Evolutionary conservation across 2,113 vertebrate species (phyloP), one percentile per base, ranked within the genome.

Genomic region (Bombycilla garrulus): DNA sequence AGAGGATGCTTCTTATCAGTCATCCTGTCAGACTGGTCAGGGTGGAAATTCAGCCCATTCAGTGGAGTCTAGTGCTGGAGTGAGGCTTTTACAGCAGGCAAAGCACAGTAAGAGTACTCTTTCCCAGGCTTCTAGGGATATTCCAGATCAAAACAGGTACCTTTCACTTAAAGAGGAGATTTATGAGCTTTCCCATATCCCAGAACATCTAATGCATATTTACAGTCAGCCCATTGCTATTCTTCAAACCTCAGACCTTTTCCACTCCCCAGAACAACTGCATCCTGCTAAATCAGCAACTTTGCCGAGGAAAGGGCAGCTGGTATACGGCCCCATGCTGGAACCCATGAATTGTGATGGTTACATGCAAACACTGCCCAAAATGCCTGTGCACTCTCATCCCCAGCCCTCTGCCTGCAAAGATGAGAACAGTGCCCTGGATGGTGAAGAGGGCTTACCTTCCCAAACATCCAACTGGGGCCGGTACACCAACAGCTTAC

Each of bases 141-240:
- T 95, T 24, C 95, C 96, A 2, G 98, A 99, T 65, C 98, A 98
- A 88, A 98, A 95, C 74, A 92, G 96, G 16, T 98, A 98, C 67
- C 94, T 98, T 60, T 94, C 98, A 60, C 90, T 98, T 10, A 98
- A 93, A 29, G 98, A 97, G 42, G 98, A 97, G 69, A 90, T 98
- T 5, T 98, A 96, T 10, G 97, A 97, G 92, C 97, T 98, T 96
- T 92, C 98, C 38, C 97, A 97, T 77, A 88, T 98, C 81, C 98
- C 97, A 26, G 99, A 99, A 42, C 99, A 99, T 90, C 96, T 99
- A 33, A 97, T 99, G 95, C 98, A 99, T 70, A 97, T 99, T 90
- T 99, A 99, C 54, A 98, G 98, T 90, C 99, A 99, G 57, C 98
- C 98, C n/a, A 97, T 99, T 18, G 98, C 99, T 57, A 98, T 99